Evolutionary conservation across 2,888 invertebrate species (phyloP).

Genomic region (Clanis bilineata): DNA sequence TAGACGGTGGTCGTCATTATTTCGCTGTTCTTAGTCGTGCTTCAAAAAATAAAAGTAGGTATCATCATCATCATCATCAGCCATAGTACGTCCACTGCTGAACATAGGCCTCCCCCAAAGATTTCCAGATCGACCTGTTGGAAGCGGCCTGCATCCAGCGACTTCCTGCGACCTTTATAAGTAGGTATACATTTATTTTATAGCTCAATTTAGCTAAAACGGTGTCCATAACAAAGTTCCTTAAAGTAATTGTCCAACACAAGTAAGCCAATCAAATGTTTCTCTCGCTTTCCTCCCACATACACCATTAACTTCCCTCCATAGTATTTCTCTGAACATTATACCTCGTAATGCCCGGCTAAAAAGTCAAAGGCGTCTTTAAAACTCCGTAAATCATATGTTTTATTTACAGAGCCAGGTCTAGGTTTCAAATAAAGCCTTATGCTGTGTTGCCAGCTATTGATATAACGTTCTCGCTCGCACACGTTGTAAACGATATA

Average conservation of each 20-base stretch:
- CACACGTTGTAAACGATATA: slow-evolving; percentile 31
- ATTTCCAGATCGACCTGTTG: too few relatives aligned
- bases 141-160: too few relatives aligned
- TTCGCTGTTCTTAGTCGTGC: too few relatives aligned
- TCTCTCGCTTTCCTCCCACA: neutral
- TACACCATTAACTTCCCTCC: neutral
- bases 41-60: too few relatives aligned
- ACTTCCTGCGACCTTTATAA: too few relatives aligned
- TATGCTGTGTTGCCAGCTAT: slow-evolving; percentile 23
- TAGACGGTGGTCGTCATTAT: too few relatives aligned
- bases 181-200: too few relatives aligned
- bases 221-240: neutral
- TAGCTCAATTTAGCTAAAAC: neutral
- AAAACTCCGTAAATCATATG: slow-evolving; percentile 40
- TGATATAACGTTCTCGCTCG: slow-evolving; percentile 39
- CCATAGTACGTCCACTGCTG: too few relatives aligned
- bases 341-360: slow-evolving; percentile 31
- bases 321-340: slow-evolving; percentile 9
- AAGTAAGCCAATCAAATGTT: neutral
- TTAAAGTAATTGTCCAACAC: neutral
- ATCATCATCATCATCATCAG: too few relatives aligned
- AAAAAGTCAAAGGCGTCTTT: slow-evolving; percentile 35
- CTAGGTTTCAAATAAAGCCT: slow-evolving; percentile 40
- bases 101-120: too few relatives aligned
- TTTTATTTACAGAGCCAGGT: slow-evolving; percentile 44